A percentile compares a stretch with the other conserved stretches of the same genome.
These are phyloP conservation scores for Philereme transversata DNA, from an alignment of 2,888 invertebrate genomes.

Conservation along the genomic window DNA sequence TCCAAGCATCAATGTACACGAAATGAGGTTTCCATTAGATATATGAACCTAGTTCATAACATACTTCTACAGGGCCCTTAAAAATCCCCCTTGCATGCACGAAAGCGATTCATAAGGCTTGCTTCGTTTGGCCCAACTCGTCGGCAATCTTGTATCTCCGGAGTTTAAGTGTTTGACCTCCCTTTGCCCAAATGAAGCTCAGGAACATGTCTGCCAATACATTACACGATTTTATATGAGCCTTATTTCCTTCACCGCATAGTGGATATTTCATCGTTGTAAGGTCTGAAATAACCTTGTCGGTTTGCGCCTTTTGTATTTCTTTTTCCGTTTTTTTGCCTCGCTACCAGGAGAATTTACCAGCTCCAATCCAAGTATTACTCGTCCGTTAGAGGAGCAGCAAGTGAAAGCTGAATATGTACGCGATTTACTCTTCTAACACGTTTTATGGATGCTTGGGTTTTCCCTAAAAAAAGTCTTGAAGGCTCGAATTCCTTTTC, in stretches of 20 bases:
- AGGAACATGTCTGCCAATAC: conserved; percentile 63
- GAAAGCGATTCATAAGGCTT: conserved; percentile 73
- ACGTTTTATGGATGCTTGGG: conserved; percentile 33
- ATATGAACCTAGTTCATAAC: conserved; percentile 47
- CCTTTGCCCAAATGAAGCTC: conserved; percentile 77
- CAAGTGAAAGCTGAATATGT: conserved; percentile 49
- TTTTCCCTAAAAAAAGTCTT: conserved; percentile 35
- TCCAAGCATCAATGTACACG: conserved; percentile 23
- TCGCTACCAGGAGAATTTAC: conserved; percentile 67
- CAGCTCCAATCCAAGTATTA: conserved; percentile 68
- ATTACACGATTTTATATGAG: conserved; percentile 47
- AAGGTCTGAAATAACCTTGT: conserved; percentile 50
- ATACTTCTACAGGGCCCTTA: conserved; percentile 49
- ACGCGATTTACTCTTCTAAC: conserved; percentile 44
- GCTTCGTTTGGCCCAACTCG: conserved; percentile 76
- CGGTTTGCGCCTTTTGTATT: conserved; percentile 69
- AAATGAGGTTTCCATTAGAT: conserved; percentile 40
- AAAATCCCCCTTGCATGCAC: conserved; percentile 66
- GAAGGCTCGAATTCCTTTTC: conserved; percentile 29
- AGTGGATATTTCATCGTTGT: conserved; percentile 49
- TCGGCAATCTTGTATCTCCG: conserved; percentile 78
- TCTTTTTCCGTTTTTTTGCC: conserved; percentile 70
- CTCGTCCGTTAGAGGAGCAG: conserved; percentile 57
- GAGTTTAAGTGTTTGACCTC: conserved; percentile 79
- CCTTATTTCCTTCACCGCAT: conserved; percentile 50